A percentile compares a stretch with the other conserved stretches of the same genome.
Conservation (phyloP, 2,797 vertebrate species). For the Sitta carolinensis region DNA sequence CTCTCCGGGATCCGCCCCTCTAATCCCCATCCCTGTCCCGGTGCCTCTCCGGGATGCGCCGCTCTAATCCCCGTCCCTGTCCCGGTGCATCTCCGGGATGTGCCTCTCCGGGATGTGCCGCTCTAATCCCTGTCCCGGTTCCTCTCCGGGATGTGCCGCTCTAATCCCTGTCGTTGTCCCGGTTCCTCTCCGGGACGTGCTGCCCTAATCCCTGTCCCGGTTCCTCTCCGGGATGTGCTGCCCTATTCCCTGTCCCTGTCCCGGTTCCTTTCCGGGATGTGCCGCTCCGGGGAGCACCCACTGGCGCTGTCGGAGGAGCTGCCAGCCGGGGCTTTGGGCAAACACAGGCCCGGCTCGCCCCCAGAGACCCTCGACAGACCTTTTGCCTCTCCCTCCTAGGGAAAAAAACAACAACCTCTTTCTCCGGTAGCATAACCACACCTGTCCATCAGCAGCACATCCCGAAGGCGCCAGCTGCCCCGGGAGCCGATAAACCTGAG, state of each 20-base stretch:
- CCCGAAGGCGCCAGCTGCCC: accelerated
- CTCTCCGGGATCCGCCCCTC: not conserved
- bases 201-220: not conserved
- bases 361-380: not conserved
- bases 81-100: not conserved
- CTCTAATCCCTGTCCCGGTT: not conserved
- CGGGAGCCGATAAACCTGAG: not conserved
- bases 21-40: too few relatives aligned
- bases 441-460: not conserved
- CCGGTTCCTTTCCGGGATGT: not conserved
- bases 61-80: too few relatives aligned
- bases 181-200: too few relatives aligned
- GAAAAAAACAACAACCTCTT: accelerated
- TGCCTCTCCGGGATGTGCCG: not conserved
- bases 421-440: not conserved
- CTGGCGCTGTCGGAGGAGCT: not conserved
- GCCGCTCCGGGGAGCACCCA: not conserved
- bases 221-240: too few relatives aligned
- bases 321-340: not conserved
- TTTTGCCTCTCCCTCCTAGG: not conserved
- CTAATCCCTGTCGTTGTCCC: not conserved
- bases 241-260: not conserved
- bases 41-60: not conserved
- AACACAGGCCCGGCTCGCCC: not conserved
- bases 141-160: not conserved